Conservation (phyloP, 2,888 invertebrate species). For the Cryptosula pallasiana region DNA sequence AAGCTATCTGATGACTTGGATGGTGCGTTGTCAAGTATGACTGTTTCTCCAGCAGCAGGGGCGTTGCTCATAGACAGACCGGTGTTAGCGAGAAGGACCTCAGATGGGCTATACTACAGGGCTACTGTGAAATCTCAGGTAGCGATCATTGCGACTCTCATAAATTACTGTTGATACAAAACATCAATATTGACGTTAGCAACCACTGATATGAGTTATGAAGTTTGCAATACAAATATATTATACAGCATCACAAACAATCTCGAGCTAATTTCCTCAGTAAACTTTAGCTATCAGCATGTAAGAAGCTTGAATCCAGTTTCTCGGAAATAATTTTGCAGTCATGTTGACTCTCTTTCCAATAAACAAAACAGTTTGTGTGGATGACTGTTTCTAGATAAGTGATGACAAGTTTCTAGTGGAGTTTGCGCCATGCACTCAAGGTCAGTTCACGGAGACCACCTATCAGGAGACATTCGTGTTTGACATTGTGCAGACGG, state of each 20-base stretch:
- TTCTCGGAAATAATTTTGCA: too few species aligned
- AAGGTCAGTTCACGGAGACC: slow-evolving; percentile 45
- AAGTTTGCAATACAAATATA: too few species aligned
- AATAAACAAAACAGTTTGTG: too few species aligned
- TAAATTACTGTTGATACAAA: neutral
- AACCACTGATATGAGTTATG: too few species aligned
- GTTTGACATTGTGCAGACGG: slow-evolving; percentile 47
- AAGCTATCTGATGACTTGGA: slow-evolving; percentile 25
- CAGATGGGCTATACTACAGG: slow-evolving; percentile 50
- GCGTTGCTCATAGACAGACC: slow-evolving; percentile 43
- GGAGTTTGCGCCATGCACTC: slow-evolving; percentile 48
- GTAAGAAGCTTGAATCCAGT: too few species aligned
- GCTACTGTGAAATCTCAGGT: slow-evolving; percentile 51
- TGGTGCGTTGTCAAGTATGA: slow-evolving; percentile 28
- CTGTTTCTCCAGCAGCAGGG: slow-evolving; percentile 41
- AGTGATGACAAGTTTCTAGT: slow-evolving; percentile 46
- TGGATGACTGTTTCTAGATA: slow-evolving; percentile 33
- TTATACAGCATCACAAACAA: too few species aligned
- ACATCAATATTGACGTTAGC: too few species aligned
- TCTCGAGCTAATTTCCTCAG: too few species aligned
- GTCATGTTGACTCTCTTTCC: too few species aligned
- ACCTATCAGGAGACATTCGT: slow-evolving; percentile 50
- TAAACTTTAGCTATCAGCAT: too few species aligned
- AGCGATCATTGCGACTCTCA: slow-evolving; percentile 12
- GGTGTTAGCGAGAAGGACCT: slow-evolving; percentile 45